These are phyloP conservation scores for Catalaphyllia jardinei DNA, from an alignment of 64 coral and sea anemone species.

Conservation along the genomic window DNA sequence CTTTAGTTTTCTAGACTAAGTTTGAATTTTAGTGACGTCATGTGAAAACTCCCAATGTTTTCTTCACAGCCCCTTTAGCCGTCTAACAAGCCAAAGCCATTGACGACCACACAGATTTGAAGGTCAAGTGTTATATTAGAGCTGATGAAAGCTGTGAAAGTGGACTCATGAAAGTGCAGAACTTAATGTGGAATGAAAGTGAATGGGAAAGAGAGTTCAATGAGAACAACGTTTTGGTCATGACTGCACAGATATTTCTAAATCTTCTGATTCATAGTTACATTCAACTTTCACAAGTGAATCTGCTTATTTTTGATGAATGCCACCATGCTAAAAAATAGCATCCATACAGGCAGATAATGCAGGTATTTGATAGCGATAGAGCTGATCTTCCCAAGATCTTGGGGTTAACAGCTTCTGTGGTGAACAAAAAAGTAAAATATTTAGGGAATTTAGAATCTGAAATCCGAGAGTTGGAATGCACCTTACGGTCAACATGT, in stretches of 20 bases:
- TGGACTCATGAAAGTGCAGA: too few species aligned
- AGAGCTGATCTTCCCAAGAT: slow-evolving; percentile 48
- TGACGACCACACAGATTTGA: slow-evolving; percentile 67
- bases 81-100: slow-evolving; percentile 87
- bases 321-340: slow-evolving; percentile 95
- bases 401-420: slow-evolving; percentile 85
- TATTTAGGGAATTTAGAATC: slow-evolving; percentile 47
- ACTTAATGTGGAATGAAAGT: slow-evolving; percentile 65
- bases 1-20: too few species aligned
- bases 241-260: slow-evolving; percentile 92
- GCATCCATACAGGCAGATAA: slow-evolving; percentile 80
- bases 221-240: slow-evolving; percentile 85
- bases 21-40: too few species aligned
- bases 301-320: slow-evolving; percentile 94
- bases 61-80: slow-evolving; percentile 74
- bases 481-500: slow-evolving; percentile 72
- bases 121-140: slow-evolving; percentile 70
- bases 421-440: slow-evolving; percentile 82
- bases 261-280: slow-evolving; percentile 67
- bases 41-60: too few species aligned
- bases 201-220: slow-evolving; percentile 72
- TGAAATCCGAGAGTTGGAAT: slow-evolving; percentile 80
- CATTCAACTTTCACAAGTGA: slow-evolving; percentile 73
- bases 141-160: slow-evolving; percentile 88
- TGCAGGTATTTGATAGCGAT: slow-evolving; percentile 52